Percentiles rank a stretch among this genome's conserved stretches.
These are phyloP conservation scores for Erethizon dorsatum DNA, from an alignment of 2,797 vertebrate species.

Conservation along the genomic window DNA sequence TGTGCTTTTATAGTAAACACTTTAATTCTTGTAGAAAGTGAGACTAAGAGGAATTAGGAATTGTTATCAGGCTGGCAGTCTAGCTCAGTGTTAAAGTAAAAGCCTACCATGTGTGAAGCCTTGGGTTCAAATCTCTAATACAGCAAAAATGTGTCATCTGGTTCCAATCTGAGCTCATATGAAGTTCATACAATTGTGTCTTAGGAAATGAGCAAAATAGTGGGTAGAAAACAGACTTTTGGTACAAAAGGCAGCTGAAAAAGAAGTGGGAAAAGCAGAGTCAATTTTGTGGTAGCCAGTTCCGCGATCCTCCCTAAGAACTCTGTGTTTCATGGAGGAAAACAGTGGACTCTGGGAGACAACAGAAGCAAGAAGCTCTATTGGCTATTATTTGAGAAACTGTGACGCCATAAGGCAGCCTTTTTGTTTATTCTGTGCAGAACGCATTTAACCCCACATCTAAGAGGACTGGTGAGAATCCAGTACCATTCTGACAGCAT, in stretches of 20 bases:
- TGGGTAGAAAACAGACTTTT: background rate
- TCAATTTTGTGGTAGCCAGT: accelerated
- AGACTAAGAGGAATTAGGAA: background rate
- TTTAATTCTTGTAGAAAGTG: background rate
- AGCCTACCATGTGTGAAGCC: background rate
- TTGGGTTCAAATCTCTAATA: background rate
- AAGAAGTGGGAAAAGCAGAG: background rate
- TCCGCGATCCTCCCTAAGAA: background rate
- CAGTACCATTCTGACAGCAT: background rate
- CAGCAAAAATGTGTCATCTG: background rate
- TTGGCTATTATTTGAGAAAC: background rate
- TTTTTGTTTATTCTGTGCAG: background rate
- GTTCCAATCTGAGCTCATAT: background rate
- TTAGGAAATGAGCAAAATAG: background rate
- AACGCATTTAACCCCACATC: background rate
- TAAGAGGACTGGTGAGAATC: background rate
- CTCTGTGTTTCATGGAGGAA: background rate
- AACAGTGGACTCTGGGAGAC: background rate
- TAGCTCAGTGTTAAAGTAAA: background rate
- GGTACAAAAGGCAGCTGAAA: background rate
- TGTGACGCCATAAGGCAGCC: background rate
- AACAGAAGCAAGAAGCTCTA: background rate
- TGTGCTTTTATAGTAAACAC: background rate
- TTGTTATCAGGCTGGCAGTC: too few relatives aligned
- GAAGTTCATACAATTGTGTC: background rate